Percentiles rank a stretch among this genome's conserved stretches.
These are phyloP conservation scores for Caenorhabditis zanzibari DNA, from an alignment of 2,888 invertebrate species.

Conservation along the genomic window DNA sequence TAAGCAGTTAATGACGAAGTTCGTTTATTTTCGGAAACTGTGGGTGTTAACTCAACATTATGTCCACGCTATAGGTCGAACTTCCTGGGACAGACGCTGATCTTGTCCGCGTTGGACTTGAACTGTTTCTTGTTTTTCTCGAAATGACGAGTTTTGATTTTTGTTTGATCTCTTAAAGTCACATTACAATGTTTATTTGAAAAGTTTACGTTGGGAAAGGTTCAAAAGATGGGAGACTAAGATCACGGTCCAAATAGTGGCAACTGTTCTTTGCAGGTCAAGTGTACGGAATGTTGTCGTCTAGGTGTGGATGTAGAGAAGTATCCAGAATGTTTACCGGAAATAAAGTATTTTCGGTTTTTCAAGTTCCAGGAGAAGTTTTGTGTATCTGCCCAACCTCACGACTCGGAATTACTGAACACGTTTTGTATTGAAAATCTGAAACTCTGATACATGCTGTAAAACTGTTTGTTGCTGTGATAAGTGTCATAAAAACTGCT, in stretches of 20 bases:
- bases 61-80: constrained; percentile 24
- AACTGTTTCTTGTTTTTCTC: constrained; percentile 44
- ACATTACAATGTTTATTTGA: constrained; percentile 34
- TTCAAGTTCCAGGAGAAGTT: not conserved
- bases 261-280: constrained; percentile 36
- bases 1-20: constrained; percentile 16
- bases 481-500: too few relatives aligned
- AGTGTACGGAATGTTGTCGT: constrained; percentile 12
- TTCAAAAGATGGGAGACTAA: constrained; percentile 30
- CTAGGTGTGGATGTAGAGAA: not conserved
- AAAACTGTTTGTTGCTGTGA: too few relatives aligned
- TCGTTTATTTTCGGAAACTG: constrained; percentile 32
- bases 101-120: constrained; percentile 30
- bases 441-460: too few relatives aligned
- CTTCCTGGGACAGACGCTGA: constrained; percentile 51
- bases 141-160: constrained; percentile 42
- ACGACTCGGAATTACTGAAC: too few relatives aligned
- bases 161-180: constrained; percentile 38
- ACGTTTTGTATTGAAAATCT: too few relatives aligned
- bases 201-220: constrained; percentile 24
- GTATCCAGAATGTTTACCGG: constrained; percentile 2
- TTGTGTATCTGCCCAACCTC: too few relatives aligned
- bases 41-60: not conserved
- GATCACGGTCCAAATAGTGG: constrained; percentile 38
- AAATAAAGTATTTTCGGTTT: not conserved